Evolutionary conservation across 2,888 invertebrate genomes (phyloP).

Genomic region (Lithophane socia): DNA sequence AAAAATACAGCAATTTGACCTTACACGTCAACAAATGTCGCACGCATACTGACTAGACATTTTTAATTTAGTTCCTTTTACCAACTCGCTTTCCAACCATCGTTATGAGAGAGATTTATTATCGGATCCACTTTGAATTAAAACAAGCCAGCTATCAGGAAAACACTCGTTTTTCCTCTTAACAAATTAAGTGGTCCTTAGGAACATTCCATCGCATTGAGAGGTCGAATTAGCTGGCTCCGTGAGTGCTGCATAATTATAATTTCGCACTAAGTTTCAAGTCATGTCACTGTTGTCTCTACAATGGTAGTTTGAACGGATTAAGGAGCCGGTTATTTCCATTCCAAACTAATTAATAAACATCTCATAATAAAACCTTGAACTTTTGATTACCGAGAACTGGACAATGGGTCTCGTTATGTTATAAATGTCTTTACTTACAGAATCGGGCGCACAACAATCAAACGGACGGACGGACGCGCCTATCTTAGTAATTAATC

Average conservation of each 20-base stretch:
- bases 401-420: conserved; percentile 87
- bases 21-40: conserved; percentile 48
- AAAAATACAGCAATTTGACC: conserved; percentile 54
- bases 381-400: conserved; percentile 86
- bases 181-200: conserved; percentile 64
- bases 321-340: conserved; percentile 82
- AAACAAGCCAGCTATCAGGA: conserved; percentile 58
- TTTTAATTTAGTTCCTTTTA: conserved; percentile 37
- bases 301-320: conserved; percentile 78
- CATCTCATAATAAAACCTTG: conserved; percentile 86
- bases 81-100: conserved; percentile 28
- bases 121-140: conserved; percentile 46
- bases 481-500: conserved; percentile 90
- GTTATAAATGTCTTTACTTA: conserved; percentile 80
- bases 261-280: conserved; percentile 72
- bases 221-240: conserved; percentile 56
- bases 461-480: conserved; percentile 79
- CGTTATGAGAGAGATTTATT: conserved; percentile 53
- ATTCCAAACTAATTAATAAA: conserved; percentile 87
- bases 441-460: conserved; percentile 78
- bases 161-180: conserved; percentile 65
- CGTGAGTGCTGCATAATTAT: conserved; percentile 53
- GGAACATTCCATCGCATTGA: conserved; percentile 34
- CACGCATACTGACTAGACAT: conserved; percentile 39
- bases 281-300: conserved; percentile 81